These are phyloP conservation scores for Eristalis tenax DNA, from an alignment of 2,888 invertebrate genomes.

Conservation along the genomic window DNA sequence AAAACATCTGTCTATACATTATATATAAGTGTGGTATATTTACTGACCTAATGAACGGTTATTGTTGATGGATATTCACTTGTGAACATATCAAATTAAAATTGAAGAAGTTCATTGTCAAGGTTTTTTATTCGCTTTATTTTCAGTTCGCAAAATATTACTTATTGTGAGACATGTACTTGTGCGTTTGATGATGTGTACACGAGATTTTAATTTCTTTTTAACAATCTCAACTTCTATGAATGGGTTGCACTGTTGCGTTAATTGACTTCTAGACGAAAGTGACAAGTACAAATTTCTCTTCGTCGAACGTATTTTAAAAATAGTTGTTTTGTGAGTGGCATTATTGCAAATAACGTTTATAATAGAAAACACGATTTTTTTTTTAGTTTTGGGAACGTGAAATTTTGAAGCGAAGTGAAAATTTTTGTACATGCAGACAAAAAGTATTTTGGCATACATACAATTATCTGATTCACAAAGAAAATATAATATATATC, in stretches of 20 bases:
- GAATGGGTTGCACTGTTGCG: conserved; percentile 33
- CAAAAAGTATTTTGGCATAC: no score
- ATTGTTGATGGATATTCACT: conserved; percentile 64
- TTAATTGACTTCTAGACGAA: conserved; percentile 47
- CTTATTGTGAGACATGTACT: conserved; percentile 4
- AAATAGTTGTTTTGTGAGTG: neutral
- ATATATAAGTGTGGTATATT: conserved; percentile 6
- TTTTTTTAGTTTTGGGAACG: neutral
- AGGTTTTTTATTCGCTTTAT: conserved; percentile 46
- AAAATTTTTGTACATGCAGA: neutral
- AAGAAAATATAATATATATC: no score
- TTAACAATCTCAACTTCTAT: conserved; percentile 2
- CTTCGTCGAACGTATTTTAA: conserved; percentile 3
- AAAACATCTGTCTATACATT: conserved; percentile 25
- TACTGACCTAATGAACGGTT: conserved; percentile 55
- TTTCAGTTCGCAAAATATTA: conserved; percentile 23
- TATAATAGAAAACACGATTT: neutral
- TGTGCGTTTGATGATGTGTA: neutral
- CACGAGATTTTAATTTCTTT: conserved; percentile 16
- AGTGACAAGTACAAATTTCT: conserved; percentile 39
- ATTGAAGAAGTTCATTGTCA: conserved; percentile 65
- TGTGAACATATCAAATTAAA: conserved; percentile 35
- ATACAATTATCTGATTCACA: no score
- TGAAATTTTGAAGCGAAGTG: neutral
- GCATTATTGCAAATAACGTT: neutral